phyloP scores from a whole-genome alignment of 2,113 vertebrate genomes.

The Trichomycterus rosablanca region DNA sequence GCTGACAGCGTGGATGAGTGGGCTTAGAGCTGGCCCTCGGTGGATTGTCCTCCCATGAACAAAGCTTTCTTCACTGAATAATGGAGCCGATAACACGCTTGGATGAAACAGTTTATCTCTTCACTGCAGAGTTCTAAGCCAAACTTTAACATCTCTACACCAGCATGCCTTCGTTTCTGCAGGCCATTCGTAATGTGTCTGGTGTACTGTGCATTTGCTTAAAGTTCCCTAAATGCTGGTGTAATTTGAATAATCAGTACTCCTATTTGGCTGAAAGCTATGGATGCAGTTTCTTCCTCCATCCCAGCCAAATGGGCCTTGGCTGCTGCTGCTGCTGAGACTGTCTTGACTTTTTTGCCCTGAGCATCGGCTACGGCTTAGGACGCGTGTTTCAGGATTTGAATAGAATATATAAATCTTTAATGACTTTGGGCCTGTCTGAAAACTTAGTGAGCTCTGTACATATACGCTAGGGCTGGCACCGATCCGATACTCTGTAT shows the following conservation, averaged over 20 bases:
- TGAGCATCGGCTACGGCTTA: constrained; percentile 27
- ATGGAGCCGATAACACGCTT: constrained; percentile 37
- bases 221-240: not conserved
- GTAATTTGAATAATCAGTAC: constrained; percentile 2
- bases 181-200: not conserved
- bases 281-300: constrained; percentile 2
- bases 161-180: not conserved
- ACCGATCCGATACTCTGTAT: too few species aligned
- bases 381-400: constrained; percentile 37
- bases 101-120: constrained; percentile 37
- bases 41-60: constrained; percentile 23
- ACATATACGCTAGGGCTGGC: too few species aligned
- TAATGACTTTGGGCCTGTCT: too few species aligned
- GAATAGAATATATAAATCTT: constrained; percentile 36
- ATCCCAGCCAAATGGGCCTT: constrained; percentile 27
- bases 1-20: constrained; percentile 17
- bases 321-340: constrained; percentile 18
- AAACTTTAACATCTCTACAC: constrained; percentile 15
- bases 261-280: constrained; percentile 17
- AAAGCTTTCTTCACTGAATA: constrained; percentile 16
- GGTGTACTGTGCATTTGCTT: not conserved
- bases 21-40: constrained; percentile 14
- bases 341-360: constrained; percentile 37
- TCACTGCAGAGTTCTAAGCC: constrained; percentile 7
- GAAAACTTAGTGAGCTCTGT: too few species aligned